phyloP scores from a whole-genome alignment of 2,113 vertebrate species.

The Falco punctatus region DNA sequence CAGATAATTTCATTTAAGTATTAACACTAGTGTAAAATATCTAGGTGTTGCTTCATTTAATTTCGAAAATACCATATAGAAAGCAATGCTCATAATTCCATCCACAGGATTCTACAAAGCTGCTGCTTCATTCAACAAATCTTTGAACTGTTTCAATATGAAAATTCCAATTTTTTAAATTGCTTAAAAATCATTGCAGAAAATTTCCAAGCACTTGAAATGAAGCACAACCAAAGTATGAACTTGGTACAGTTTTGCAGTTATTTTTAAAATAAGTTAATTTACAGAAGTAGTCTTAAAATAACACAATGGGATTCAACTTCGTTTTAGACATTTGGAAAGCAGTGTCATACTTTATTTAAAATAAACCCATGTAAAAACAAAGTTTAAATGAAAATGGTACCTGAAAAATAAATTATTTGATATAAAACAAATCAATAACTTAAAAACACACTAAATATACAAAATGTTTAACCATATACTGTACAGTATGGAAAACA shows the following conservation, averaged over 20 bases:
- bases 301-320: constrained; percentile 82
- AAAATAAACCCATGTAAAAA: constrained; percentile 86
- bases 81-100: constrained; percentile 71
- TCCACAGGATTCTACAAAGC: constrained; percentile 71
- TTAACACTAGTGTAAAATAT: constrained; percentile 67
- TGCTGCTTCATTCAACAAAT: constrained; percentile 72
- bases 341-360: constrained; percentile 86
- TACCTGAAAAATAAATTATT: constrained; percentile 87
- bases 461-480: constrained; percentile 83
- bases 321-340: constrained; percentile 80
- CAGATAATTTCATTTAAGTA: constrained; percentile 52
- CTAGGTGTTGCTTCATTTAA: constrained; percentile 28
- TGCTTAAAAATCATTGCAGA: constrained; percentile 68
- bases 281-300: constrained; percentile 70
- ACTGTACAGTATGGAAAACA: constrained; percentile 82
- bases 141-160: constrained; percentile 74
- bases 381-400: constrained; percentile 84
- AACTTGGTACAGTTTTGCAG: constrained; percentile 48
- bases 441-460: constrained; percentile 83
- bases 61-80: constrained; percentile 72
- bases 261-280: constrained; percentile 27
- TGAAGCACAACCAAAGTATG: constrained; percentile 52
- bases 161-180: constrained; percentile 70
- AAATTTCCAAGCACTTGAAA: constrained; percentile 71
- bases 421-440: constrained; percentile 84